Base-by-base conservation (phyloP, 2,888 invertebrate genomes). In the Unio pictorum region DNA sequence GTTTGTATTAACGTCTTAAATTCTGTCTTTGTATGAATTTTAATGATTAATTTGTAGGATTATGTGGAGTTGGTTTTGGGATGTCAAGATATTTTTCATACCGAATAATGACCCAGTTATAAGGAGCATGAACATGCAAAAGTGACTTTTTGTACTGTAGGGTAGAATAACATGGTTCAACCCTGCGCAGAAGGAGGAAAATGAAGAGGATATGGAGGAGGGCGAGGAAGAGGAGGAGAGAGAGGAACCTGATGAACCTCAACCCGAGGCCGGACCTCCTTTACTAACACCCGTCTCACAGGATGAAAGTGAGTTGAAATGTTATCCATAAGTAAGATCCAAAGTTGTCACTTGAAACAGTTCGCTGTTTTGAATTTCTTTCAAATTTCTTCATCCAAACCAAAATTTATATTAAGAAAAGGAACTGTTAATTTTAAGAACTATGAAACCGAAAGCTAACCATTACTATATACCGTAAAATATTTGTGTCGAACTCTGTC, bases 91-190 rank as follows among this genome's bases (percentile, higher is more conserved):
- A 34, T 7, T n/a, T 58, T 20, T 6, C 6, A 6, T 58, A 20
- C 6, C 18, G 20, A 23, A 58, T 58, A 58, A n/a, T 20, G 15
- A n/a, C 1, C 58, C 6, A 58, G 17, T n/a, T 58, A 23, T 11
- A 20, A 34, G 7, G 34, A 34, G 34, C 8, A 34, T n/a, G n/a
- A 11, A 20, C 58, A 20, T 58, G 26, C n/a, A 23, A n/a, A 58
- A 58, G 20, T n/a, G 20, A n/a, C 26, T 26, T 55, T 20, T 34
- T 17, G 34, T n/a, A 23, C 6, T 54, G 20, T 95, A 96, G 90
- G 96, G 95, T 55, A 92, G 93, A 0, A 90, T 92, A 0, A 95
- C 94, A 93, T 95, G 94, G 93, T 81, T 74, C 73, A 84, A 84
- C 67, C 79, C 81, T 3, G 76, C 76, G 57, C 93, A 94, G 86